phyloP scores from a whole-genome alignment of 2,888 invertebrate genomes.

The Cremastobaeus sp. region DNA sequence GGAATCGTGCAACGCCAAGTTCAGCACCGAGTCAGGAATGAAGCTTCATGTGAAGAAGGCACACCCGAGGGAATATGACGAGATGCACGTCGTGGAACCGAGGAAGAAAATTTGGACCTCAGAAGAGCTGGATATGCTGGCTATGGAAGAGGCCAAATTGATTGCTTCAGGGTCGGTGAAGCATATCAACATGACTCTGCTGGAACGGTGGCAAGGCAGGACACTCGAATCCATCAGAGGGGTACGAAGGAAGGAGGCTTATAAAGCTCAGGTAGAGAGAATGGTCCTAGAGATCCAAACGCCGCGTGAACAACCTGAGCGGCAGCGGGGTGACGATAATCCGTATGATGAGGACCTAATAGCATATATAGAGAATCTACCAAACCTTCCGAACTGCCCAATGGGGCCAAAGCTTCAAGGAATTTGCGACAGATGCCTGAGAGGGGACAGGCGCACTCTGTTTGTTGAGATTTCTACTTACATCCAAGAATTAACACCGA shows the following conservation, averaged over 20 bases:
- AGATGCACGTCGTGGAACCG: not conserved
- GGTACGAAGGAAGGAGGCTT: not conserved
- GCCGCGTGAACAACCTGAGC: too few relatives aligned
- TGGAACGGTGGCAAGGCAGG: not conserved
- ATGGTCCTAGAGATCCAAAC: too few relatives aligned
- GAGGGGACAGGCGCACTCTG: not conserved
- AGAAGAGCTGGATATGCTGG: not conserved
- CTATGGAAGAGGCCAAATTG: not conserved
- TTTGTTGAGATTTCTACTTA: too few relatives aligned
- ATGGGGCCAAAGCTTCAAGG: not conserved
- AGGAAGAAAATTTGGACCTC: not conserved
- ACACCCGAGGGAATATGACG: too few relatives aligned
- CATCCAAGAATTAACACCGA: too few relatives aligned
- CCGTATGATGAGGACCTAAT: not conserved
- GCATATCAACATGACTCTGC: not conserved
- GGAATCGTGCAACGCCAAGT: not conserved
- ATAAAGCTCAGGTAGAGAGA: too few relatives aligned
- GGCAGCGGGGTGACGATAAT: not conserved
- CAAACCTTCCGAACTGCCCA: not conserved
- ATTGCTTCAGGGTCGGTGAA: not conserved
- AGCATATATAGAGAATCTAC: not conserved
- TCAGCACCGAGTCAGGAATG: not conserved
- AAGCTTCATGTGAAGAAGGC: not conserved
- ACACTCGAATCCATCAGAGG: conserved; percentile 2
- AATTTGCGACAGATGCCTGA: not conserved